Evolutionary conservation across 2,888 invertebrate genomes (phyloP).

Genomic region (Apomyelois bistriatella): DNA sequence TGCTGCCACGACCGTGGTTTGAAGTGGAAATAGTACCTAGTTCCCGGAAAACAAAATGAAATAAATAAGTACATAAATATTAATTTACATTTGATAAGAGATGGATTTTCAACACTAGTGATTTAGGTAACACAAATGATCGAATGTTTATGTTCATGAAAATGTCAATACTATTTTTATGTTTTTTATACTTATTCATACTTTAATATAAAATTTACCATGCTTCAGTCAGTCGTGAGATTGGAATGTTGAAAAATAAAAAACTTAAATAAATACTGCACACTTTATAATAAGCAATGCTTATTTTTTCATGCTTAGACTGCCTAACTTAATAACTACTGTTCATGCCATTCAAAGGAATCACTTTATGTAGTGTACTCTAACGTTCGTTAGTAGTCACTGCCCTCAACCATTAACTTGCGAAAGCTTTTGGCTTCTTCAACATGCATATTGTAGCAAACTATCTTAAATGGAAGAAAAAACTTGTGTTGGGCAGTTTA

Average conservation of each 20-base stretch:
- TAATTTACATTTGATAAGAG: conserved; percentile 1
- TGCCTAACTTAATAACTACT: conserved; percentile 38
- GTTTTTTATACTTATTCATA: conserved; percentile 22
- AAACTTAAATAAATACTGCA: conserved; percentile 24
- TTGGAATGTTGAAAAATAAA: background rate
- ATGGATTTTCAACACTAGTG: conserved; percentile 9
- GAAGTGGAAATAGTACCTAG: conserved; percentile 40
- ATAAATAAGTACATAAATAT: conserved; percentile 27
- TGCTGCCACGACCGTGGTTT: conserved; percentile 53
- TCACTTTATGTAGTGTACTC: background rate
- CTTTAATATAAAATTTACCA: conserved; percentile 23
- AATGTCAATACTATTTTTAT: conserved; percentile 28
- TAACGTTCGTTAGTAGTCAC: conserved; percentile 8
- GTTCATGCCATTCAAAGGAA: conserved; percentile 31
- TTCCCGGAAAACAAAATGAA: conserved; percentile 31
- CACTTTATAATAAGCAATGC: conserved; percentile 28
- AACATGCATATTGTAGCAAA: background rate
- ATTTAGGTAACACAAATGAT: conserved; percentile 9
- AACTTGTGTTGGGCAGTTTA: no score
- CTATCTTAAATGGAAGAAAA: no score
- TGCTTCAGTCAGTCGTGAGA: conserved; percentile 63
- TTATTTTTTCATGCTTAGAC: conserved; percentile 26
- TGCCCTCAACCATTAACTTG: conserved; percentile 7
- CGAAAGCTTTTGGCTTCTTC: background rate
- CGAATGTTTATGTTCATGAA: conserved; percentile 10